Base-by-base conservation (phyloP, 2,797 vertebrate species). In the Spheniscus humboldti region DNA sequence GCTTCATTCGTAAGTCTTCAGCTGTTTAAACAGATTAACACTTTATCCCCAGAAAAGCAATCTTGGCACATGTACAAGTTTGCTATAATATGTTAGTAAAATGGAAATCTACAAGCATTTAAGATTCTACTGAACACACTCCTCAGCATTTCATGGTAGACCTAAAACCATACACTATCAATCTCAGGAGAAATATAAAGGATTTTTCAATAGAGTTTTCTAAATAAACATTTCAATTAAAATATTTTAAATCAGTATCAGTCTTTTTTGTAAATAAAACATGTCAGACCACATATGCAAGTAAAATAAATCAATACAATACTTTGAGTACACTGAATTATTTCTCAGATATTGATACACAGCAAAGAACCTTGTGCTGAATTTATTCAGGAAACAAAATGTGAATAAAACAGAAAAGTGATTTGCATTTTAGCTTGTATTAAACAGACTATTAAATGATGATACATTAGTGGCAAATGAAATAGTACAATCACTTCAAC, bases 1-100 rank as follows among this genome's bases (percentile, higher is more conserved):
- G 20, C 82, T 95, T 91, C 82, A 72, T 74, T 90, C 37, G 6
- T 86, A 96, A 95, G 69, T 72, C 79, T 86, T 89, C 90, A 89
- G 52, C 93, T 64, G 89, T 89, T 90, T 74, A 59, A 69, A 73
- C 56, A 88, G 91, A 94, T 90, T 93, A 90, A 90, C 83, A 77
- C 81, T 84, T 86, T 81, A 62, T 97, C 88, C 69, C 55, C 92
- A 64, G 74, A 76, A 81, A 76, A 89, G 62, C 48, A 50, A 80
- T 74, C 60, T 28, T 73, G 67, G 84, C 73, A 69, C 75, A 72
- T 14, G 72, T 28, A 75, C 80, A 86, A 67, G 72, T 66, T 50
- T 41, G 67, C 25, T 64, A 5, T 19, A 92, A 80, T 77, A 78
- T 59, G 53, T 63, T 7, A 50, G 72, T 27, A 92, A 94, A 84